Evolutionary conservation across 2,888 invertebrate species (phyloP).

Genomic region (Tanytarsus gracilentus): DNA sequence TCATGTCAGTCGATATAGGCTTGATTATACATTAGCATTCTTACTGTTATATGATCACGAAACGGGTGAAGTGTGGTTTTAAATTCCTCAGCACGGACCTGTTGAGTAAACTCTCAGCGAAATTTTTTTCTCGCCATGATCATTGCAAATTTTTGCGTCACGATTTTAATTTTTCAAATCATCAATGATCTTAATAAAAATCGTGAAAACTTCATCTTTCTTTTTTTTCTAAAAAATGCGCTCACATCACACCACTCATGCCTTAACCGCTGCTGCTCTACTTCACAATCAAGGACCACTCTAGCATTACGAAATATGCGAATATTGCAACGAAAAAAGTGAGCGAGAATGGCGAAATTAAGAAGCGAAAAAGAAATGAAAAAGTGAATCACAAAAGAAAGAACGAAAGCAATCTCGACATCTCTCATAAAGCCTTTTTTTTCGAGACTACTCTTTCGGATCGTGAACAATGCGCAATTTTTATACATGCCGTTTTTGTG

Average conservation of each 20-base stretch:
- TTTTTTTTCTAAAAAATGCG: no score
- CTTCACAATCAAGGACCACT: background rate
- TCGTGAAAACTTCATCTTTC: no score
- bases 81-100: conserved; percentile 19
- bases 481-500: background rate
- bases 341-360: background rate
- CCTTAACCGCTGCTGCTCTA: no score
- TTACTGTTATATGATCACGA: background rate
- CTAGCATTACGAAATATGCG: no score
- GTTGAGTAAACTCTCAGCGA: background rate
- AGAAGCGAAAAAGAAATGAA: background rate
- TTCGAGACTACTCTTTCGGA: background rate
- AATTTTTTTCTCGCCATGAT: no score
- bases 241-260: no score
- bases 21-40: background rate
- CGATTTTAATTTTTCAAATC: no score
- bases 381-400: background rate
- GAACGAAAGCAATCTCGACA: conserved; percentile 16
- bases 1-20: background rate
- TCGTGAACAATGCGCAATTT: conserved; percentile 18
- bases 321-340: conserved; percentile 7
- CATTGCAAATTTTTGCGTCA: no score
- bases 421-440: conserved; percentile 19
- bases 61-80: background rate
- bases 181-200: no score